Conservation (phyloP, 2,888 invertebrate species). For the Priocnemis perturbator region DNA sequence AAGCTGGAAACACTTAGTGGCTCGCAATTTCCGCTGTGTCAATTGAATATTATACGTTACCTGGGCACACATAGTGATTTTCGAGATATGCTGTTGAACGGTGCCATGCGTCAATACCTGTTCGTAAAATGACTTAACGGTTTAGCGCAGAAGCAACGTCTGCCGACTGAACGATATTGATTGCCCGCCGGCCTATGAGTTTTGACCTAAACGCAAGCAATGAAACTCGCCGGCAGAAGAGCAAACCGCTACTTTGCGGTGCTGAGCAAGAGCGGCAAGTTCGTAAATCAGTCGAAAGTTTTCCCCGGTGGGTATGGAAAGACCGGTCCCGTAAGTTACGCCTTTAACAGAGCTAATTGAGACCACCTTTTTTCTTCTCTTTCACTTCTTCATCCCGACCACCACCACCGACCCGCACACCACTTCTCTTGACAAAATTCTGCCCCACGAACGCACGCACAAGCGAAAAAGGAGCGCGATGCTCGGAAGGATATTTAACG, state of each 20-base stretch:
- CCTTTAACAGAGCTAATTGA: conserved; percentile 48
- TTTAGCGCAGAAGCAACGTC: too few species aligned
- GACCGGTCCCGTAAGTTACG: conserved; percentile 34
- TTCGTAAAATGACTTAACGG: too few species aligned
- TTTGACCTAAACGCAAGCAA: too few species aligned
- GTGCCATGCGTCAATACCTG: not conserved
- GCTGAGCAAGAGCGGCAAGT: conserved; percentile 33
- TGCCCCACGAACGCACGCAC: conserved; percentile 2
- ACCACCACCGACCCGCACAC: not conserved
- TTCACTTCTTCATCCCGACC: not conserved
- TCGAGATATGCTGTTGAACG: too few species aligned
- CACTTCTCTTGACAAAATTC: not conserved
- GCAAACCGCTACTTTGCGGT: too few species aligned
- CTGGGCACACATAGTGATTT: too few species aligned
- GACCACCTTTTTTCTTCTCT: conserved; percentile 26
- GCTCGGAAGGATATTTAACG: conserved; percentile 37
- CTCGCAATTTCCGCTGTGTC: too few species aligned
- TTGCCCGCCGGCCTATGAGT: too few species aligned
- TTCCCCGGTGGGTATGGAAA: conserved; percentile 18
- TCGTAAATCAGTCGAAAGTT: conserved; percentile 49
- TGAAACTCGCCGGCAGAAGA: too few species aligned
- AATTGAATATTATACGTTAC: too few species aligned
- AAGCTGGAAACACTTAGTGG: too few species aligned
- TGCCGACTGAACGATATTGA: too few species aligned
- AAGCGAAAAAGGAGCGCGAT: conserved; percentile 9